These are phyloP conservation scores for Mimachlamys varia DNA, from an alignment of 2,888 invertebrate genomes.

Conservation along the genomic window DNA sequence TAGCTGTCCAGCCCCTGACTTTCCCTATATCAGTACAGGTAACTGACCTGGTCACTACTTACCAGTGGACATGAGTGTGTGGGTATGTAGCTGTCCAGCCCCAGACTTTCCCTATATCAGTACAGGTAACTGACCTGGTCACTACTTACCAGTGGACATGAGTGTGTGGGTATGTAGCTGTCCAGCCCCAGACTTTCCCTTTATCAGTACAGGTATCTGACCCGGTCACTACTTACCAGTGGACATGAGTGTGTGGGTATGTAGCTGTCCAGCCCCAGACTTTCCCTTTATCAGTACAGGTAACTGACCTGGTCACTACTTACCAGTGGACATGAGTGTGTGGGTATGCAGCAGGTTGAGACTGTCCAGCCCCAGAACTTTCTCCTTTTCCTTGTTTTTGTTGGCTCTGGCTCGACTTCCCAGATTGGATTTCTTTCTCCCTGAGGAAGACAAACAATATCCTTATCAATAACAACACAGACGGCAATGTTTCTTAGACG, in stretches of 20 bases:
- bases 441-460: conserved; percentile 33
- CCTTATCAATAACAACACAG: background rate
- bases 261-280: conserved; percentile 77
- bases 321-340: conserved; percentile 73
- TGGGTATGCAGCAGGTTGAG: conserved; percentile 79
- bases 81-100: too few relatives aligned
- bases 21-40: too few relatives aligned
- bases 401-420: conserved; percentile 42
- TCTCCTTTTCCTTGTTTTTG: conserved; percentile 67
- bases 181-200: too few relatives aligned
- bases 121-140: too few relatives aligned
- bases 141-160: too few relatives aligned
- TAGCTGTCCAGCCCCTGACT: too few relatives aligned
- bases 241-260: conserved; percentile 78
- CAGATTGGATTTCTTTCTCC: conserved; percentile 48
- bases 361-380: conserved; percentile 76
- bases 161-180: too few relatives aligned
- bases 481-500: background rate
- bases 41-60: too few relatives aligned
- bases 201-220: too few relatives aligned
- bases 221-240: conserved; percentile 50
- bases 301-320: background rate
- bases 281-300: too few relatives aligned
- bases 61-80: too few relatives aligned
- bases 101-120: too few relatives aligned